Evolutionary conservation across 92 coral and sea anemone genomes (phyloP), one percentile per base, ranked within the genome.

Genomic region (Galaxea fascicularis): DNA sequence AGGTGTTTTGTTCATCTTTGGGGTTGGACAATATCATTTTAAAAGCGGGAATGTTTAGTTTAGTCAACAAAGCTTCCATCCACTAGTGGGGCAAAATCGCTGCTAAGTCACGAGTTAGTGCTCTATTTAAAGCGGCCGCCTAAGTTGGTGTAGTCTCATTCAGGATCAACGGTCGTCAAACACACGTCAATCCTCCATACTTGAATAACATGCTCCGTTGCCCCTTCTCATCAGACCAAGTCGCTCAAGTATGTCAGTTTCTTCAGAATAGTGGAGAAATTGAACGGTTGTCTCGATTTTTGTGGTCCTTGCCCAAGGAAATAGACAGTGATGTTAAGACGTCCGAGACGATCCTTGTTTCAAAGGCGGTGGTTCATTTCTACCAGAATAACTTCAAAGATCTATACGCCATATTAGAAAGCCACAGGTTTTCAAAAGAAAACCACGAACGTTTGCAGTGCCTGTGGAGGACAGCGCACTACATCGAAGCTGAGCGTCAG

Each of bases 391-490:
- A 92, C 79, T 96, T 92, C 81, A 93, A 91, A 71, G 99, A 94
- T 41, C 71, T 96, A 63, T 96, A 94, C 91, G 84, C 90, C 46
- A 89, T 96, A 64, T 88, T 94, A 8, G 97, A 92, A 89, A 86
- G 91, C 58, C 85, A 89, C 65, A 85, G 86, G 80, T 96, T 96
- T 74, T 67, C 92, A 47, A 94, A 90, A 71, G 72, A 88, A 27
- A 87, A 80, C 78, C 99, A 96, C 83, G 99, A 92, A 70, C 93
- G 92, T 25, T 79, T 96, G 56, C 98, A 94, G 77, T 88, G 97
- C 46, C 78, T 96, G 12, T 96, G 99, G 99, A 86, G 94, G 58
- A 93, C 94, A 4, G 99, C 99, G 44, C 96, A 92, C 59, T 96
- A 96, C 85, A 82, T 92, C 27, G 98, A 96, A 80, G 99, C 98